These are phyloP conservation scores for Conus betulinus DNA, from an alignment of 1,140 invertebrate species.

Conservation along the genomic window DNA sequence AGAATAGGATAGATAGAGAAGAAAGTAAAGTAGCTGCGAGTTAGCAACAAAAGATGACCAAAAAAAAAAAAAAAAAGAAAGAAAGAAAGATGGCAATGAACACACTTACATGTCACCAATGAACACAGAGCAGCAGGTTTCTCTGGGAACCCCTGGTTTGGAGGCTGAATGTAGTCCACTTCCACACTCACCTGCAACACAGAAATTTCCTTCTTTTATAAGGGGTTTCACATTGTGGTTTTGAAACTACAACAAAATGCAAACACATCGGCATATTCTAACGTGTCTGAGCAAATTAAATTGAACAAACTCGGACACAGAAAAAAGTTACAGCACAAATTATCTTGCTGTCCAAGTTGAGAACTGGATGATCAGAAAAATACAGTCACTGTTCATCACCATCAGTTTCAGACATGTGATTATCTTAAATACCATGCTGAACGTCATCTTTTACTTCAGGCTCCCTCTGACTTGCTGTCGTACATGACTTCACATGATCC, in stretches of 20 bases:
- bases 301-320: too few relatives aligned
- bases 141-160: slow-evolving; percentile 93
- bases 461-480: too few relatives aligned
- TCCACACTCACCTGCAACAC: slow-evolving; percentile 83
- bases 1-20: background rate
- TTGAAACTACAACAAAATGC: background rate
- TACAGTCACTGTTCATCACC: too few relatives aligned
- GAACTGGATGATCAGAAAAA: too few relatives aligned
- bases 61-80: background rate
- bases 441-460: too few relatives aligned
- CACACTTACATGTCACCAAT: slow-evolving; percentile 82
- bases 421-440: too few relatives aligned
- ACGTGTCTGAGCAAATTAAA: too few relatives aligned
- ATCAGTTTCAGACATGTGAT: too few relatives aligned
- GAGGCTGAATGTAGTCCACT: slow-evolving; percentile 97
- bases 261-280: background rate
- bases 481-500: too few relatives aligned
- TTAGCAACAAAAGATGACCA: background rate
- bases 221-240: too few relatives aligned
- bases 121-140: slow-evolving; percentile 93
- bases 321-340: too few relatives aligned
- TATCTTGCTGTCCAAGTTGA: too few relatives aligned
- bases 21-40: background rate
- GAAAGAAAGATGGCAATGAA: background rate
- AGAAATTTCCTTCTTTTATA: background rate